Conservation (phyloP, 1,140 invertebrate species). For the Macrobrachium rosenbergii region DNA sequence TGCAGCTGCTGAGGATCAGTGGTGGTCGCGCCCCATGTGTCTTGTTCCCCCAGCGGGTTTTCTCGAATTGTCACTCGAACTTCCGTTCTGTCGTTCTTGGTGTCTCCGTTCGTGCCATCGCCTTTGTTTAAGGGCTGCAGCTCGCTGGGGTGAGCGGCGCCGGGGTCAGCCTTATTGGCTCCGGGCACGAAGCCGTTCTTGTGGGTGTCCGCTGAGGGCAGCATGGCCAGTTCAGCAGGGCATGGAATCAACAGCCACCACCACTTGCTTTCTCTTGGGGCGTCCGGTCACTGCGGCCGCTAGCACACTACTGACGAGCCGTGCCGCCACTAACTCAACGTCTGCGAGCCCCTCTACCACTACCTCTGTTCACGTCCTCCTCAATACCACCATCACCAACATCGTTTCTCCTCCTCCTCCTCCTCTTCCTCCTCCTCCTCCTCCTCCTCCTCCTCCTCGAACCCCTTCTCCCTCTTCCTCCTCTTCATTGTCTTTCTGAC, state of each 20-base stretch:
- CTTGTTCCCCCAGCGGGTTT: slow-evolving; percentile 44
- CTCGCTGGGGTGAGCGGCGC: slow-evolving; percentile 41
- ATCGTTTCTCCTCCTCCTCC: background rate
- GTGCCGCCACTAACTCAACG: slow-evolving; percentile 10
- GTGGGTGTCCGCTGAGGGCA: slow-evolving; percentile 51
- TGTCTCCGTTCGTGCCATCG: slow-evolving; percentile 12
- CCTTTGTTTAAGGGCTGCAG: slow-evolving; percentile 49
- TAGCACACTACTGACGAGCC: slow-evolving; percentile 50
- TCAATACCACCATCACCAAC: background rate
- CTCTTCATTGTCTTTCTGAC: background rate
- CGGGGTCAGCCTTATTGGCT: slow-evolving; percentile 46
- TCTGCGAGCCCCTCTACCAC: background rate
- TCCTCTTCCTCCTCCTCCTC: background rate
- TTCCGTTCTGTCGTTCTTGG: slow-evolving; percentile 34
- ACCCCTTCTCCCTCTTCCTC: background rate
- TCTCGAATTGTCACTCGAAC: slow-evolving; percentile 52
- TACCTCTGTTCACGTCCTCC: background rate
- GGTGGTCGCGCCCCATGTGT: slow-evolving; percentile 19
- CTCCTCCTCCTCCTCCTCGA: background rate
- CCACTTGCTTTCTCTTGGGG: background rate
- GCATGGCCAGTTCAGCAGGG: slow-evolving; percentile 47
- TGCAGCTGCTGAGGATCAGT: slow-evolving; percentile 12
- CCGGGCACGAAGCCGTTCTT: slow-evolving; percentile 60
- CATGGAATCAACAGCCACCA: slow-evolving; percentile 38
- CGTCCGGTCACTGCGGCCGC: slow-evolving; percentile 46